A percentile compares a stretch with the other conserved stretches of the same genome.
Evolutionary conservation across 2,113 vertebrate genomes (phyloP).

Genomic region (Balaenoptera acutorostrata): DNA sequence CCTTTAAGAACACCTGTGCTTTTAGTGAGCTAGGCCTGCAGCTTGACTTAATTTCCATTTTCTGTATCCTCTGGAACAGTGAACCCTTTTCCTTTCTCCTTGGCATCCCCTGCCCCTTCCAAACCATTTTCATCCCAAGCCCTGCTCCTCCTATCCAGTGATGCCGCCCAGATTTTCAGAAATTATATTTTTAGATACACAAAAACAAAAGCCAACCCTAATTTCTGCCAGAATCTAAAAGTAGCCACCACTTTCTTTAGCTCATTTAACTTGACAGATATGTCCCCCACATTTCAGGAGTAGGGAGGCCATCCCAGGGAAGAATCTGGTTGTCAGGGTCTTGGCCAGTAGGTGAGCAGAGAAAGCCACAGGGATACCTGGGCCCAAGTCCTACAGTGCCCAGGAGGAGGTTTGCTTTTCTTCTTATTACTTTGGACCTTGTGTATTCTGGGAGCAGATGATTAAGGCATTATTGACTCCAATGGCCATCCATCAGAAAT

Average conservation of each 20-base stretch:
- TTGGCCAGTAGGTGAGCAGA: not conserved
- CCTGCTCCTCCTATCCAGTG: not conserved
- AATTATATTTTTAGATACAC: not conserved
- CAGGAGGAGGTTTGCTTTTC: not conserved
- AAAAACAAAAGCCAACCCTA: not conserved
- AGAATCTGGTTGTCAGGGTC: not conserved
- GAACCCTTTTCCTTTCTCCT: not conserved
- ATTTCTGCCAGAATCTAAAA: constrained; percentile 24
- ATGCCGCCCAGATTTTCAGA: not conserved
- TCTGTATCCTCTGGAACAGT: not conserved
- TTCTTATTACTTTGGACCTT: not conserved
- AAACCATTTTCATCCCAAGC: not conserved
- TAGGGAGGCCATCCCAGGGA: not conserved
- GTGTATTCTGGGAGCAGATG: not conserved
- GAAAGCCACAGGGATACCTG: not conserved
- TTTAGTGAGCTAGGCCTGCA: not conserved
- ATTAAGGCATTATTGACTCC: not conserved
- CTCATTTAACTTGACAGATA: not conserved
- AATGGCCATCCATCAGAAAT: not conserved
- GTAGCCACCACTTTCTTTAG: not conserved
- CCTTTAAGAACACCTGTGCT: not conserved
- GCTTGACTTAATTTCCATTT: not conserved
- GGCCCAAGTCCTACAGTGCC: not conserved
- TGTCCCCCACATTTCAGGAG: not conserved
- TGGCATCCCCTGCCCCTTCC: no score